phyloP scores from a whole-genome alignment of 2,888 invertebrate species.

The Hyppa rectilinea region DNA sequence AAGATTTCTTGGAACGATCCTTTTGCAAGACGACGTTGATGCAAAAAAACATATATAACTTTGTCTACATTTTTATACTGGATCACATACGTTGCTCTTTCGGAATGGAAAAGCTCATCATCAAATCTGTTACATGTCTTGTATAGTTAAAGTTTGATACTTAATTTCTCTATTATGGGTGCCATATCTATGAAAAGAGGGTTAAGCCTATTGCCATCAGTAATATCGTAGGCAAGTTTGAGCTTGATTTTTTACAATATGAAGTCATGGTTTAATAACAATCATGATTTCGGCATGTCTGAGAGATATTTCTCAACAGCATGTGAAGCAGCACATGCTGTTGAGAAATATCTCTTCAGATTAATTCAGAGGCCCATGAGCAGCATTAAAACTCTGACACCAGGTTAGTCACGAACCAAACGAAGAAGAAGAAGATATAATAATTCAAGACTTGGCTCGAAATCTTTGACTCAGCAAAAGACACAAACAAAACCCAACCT shows the following conservation, averaged over 20 bases:
- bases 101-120: not conserved
- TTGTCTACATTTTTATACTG: conserved; percentile 13
- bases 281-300: too few relatives aligned
- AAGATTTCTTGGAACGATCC: conserved; percentile 48
- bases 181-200: not conserved
- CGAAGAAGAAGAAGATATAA: too few relatives aligned
- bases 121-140: not conserved
- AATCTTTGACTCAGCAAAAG: conserved; percentile 1
- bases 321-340: too few relatives aligned
- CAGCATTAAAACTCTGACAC: too few relatives aligned
- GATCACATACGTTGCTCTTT: conserved; percentile 16
- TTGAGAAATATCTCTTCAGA: too few relatives aligned
- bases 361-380: too few relatives aligned
- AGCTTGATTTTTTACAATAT: too few relatives aligned
- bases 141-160: not conserved
- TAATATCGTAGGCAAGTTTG: too few relatives aligned
- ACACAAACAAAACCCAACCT: conserved; percentile 6
- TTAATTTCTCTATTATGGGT: not conserved
- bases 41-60: conserved; percentile 42
- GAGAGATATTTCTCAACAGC: too few relatives aligned
- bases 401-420: too few relatives aligned
- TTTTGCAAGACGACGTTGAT: conserved; percentile 34
- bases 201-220: not conserved
- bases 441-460: too few relatives aligned
- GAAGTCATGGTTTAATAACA: too few relatives aligned